Base-by-base conservation (phyloP, 1,140 invertebrate genomes). In the Polyergus mexicanus region DNA sequence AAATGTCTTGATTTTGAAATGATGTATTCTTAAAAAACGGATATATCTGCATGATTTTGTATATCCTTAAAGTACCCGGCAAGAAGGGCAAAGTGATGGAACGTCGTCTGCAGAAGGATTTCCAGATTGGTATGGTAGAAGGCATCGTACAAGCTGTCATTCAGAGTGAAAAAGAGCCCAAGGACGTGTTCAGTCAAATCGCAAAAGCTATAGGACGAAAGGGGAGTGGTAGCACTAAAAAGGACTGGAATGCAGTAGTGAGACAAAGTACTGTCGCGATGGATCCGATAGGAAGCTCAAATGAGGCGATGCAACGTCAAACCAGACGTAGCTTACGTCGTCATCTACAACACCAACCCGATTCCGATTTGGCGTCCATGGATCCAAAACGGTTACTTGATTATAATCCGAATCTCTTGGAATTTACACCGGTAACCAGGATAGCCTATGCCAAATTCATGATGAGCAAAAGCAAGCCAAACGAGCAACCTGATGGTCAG, bases 401-500 rank as follows among this genome's bases (percentile, higher is more conserved):
- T 92, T 98, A 97, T 92, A 98, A 98, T 96, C 98, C 98, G 0
- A 97, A 97, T 91, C 93, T 98, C 54, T 96, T 96, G 7, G 96
- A 96, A 8, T 96, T 98, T 0, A 96, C 97, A 1, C 97, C 97
- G 4, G 96, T 96, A 0, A 97, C 97, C 1, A 95, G 97, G 89
- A 96, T 98, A 22, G 98, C 98, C 2, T 98, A 98, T 89, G 97
- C 97, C 41, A 98, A 98, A 93, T 98, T 98, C 91, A 98, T 98
- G 96, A 96, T 97, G 56, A 96, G 95, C 72, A 96, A 96, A 88
- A 95, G 69, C 0, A 91, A 80, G 65, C 60, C 7, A 1, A 3
- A 28, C 7, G 76, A 71, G 10, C 10, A 78, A 1, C 1, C 28
- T 0, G 62, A 83, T 0, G 80, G 56, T 47, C 44, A 74, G 22